These are phyloP conservation scores for Rhogogaster chlorosoma DNA, from an alignment of 2,888 invertebrate species.

Conservation along the genomic window DNA sequence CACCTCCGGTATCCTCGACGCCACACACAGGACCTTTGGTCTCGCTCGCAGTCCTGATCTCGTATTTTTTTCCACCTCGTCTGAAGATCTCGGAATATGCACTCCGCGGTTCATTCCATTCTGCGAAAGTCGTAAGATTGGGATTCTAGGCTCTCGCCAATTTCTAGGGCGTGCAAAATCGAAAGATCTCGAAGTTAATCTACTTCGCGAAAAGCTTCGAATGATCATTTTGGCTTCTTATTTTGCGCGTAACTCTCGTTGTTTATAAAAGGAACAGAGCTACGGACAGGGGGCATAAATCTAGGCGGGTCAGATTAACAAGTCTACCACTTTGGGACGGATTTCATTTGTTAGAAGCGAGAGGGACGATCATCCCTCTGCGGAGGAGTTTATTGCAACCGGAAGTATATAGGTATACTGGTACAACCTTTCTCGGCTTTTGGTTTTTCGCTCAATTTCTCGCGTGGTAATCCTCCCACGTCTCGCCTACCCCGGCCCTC, in stretches of 20 bases:
- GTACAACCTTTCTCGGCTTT: constrained; percentile 52
- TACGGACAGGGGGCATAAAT: constrained; percentile 2
- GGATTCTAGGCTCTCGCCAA: not conserved
- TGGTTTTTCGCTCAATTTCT: constrained; percentile 68
- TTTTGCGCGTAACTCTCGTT: not conserved
- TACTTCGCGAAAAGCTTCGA: not conserved
- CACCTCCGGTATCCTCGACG: constrained; percentile 15
- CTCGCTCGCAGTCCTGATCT: not conserved
- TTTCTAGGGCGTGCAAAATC: not conserved
- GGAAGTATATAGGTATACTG: constrained; percentile 28
- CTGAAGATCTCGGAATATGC: not conserved
- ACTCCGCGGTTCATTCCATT: not conserved
- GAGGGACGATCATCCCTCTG: constrained; percentile 40
- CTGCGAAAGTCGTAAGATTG: not conserved
- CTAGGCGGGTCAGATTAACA: constrained; percentile 37
- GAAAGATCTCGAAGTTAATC: not conserved
- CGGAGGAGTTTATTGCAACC: constrained; percentile 37
- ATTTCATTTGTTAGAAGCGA: constrained; percentile 26
- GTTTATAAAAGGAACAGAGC: not conserved
- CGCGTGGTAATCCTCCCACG: constrained; percentile 73
- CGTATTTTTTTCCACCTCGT: not conserved
- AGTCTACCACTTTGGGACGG: constrained; percentile 19
- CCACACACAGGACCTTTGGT: constrained; percentile 38
- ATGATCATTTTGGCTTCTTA: not conserved
- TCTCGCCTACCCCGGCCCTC: constrained; percentile 54